Conservation (phyloP, 1,140 invertebrate genomes). For the Musca vetustissima region DNA sequence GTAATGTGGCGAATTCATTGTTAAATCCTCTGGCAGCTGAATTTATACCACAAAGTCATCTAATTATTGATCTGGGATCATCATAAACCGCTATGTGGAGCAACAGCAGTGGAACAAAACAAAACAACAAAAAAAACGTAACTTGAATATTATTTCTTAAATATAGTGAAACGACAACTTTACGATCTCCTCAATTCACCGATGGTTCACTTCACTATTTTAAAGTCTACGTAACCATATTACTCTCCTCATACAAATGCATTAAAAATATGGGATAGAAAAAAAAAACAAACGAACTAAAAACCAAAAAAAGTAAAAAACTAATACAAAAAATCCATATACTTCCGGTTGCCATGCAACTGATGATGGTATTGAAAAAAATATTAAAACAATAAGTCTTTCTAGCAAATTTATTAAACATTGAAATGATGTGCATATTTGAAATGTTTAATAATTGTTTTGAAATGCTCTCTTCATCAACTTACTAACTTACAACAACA, state of each 20-base stretch:
- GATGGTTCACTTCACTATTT: constrained; percentile 14
- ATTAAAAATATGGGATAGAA: not conserved
- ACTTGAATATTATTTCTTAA: constrained; percentile 10
- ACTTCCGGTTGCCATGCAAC: constrained; percentile 15
- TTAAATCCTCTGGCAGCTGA: constrained; percentile 78
- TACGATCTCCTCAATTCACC: not conserved
- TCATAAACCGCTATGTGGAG: constrained; percentile 39
- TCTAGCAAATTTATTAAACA: too few species aligned
- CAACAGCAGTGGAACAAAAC: not conserved
- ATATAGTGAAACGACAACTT: constrained; percentile 3
- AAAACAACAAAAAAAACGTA: not conserved
- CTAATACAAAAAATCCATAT: not conserved
- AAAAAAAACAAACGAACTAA: too few species aligned
- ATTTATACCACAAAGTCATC: constrained; percentile 64
- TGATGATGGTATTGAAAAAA: not conserved
- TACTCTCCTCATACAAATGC: not conserved
- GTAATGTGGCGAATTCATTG: constrained; percentile 61
- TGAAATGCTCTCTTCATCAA: not conserved
- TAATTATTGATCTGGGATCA: constrained; percentile 42
- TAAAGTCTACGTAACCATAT: not conserved
- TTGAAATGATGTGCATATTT: too few species aligned
- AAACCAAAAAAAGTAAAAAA: not conserved
- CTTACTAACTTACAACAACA: not conserved
- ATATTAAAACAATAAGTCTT: too few species aligned
- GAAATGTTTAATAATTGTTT: too few species aligned